Conservation (phyloP, 2,113 vertebrate genomes). For the Labrus mixtus region DNA sequence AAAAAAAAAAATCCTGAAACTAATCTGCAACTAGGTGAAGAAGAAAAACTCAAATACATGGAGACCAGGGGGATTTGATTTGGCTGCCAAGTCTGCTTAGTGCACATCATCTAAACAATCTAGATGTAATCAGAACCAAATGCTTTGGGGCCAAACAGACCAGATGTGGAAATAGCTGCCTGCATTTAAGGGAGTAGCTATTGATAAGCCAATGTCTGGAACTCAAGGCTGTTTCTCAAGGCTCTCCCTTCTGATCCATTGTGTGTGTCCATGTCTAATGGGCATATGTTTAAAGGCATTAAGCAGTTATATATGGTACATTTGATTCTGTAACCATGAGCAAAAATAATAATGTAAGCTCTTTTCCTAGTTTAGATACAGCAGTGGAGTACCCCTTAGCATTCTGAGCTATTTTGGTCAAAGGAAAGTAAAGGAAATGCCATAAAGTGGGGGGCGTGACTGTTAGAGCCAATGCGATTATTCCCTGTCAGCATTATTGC, state of each 20-base stretch:
- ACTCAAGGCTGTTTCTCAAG: constrained; percentile 30
- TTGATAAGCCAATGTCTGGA: constrained; percentile 59
- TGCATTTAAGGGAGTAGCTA: constrained; percentile 49
- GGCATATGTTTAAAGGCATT: constrained; percentile 25
- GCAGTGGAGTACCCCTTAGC: constrained; percentile 22
- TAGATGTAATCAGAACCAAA: constrained; percentile 77
- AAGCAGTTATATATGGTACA: constrained; percentile 1
- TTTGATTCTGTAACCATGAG: constrained; percentile 2
- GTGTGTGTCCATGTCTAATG: constrained; percentile 14
- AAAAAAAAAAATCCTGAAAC: background rate
- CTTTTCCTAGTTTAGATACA: constrained; percentile 32
- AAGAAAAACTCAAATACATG: constrained; percentile 36
- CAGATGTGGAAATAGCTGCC: constrained; percentile 53
- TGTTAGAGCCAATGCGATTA: constrained; percentile 62
- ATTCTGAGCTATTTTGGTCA: constrained; percentile 70
- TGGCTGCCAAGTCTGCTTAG: constrained; percentile 64
- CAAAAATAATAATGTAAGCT: constrained; percentile 6
- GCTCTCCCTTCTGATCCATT: constrained; percentile 38
- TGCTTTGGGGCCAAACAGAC: constrained; percentile 66
- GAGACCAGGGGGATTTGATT: constrained; percentile 52
- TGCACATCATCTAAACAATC: constrained; percentile 77
- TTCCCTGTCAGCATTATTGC: constrained; percentile 71
- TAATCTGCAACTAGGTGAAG: constrained; percentile 52
- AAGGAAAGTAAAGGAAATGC: constrained; percentile 67
- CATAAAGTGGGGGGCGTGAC: constrained; percentile 50